Evolutionary conservation across 2,797 vertebrate species (phyloP).

Genomic region (Muscicapa striata): DNA sequence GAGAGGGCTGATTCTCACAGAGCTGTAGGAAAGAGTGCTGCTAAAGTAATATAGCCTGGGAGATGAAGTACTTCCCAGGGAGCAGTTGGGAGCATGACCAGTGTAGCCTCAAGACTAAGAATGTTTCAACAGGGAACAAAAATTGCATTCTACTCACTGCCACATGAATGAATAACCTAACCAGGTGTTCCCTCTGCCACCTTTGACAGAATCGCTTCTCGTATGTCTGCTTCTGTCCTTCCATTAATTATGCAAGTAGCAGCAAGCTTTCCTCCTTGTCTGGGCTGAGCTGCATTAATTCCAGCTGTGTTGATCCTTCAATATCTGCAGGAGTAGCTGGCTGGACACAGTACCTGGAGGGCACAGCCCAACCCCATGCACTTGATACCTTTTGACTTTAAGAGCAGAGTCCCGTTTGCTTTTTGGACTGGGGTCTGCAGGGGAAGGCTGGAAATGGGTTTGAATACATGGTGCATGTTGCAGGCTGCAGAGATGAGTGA

Average conservation of each 20-base stretch:
- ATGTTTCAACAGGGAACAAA: background rate
- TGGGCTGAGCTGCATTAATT: background rate
- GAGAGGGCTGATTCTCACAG: background rate
- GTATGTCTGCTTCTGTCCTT: background rate
- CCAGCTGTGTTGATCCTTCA: background rate
- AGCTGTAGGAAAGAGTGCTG: background rate
- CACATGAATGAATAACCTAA: background rate
- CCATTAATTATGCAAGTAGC: background rate
- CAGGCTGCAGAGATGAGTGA: rapidly evolving
- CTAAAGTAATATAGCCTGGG: background rate
- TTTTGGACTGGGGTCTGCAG: background rate
- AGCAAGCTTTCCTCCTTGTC: background rate
- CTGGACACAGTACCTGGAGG: background rate
- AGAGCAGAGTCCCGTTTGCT: background rate
- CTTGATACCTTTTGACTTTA: background rate
- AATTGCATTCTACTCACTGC: background rate
- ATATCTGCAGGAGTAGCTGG: background rate
- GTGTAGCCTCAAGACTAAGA: background rate
- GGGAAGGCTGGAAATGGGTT: background rate
- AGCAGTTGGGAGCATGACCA: background rate
- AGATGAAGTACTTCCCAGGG: background rate
- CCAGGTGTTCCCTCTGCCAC: background rate
- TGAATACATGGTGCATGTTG: background rate
- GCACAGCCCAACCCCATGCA: rapidly evolving
- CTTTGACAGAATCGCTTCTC: background rate